Evolutionary conservation across 2,888 invertebrate genomes (phyloP), one percentile per base, ranked within the genome.

Genomic region (Drosophila anomalata): DNA sequence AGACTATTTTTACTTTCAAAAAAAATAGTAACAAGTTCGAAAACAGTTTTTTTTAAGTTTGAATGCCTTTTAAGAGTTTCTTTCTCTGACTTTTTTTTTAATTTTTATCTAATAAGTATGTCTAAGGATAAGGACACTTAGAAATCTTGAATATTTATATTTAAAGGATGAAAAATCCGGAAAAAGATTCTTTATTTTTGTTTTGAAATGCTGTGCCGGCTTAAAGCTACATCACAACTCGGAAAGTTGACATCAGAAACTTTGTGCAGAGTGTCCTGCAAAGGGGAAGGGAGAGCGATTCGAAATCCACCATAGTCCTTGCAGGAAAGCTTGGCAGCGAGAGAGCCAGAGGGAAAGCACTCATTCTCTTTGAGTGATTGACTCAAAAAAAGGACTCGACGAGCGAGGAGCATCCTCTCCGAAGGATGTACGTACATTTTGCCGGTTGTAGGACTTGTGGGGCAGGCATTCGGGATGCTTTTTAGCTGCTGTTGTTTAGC

Each of bases 401-500:
- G 9, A 17, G 41, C 17, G 12, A 11, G 4, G 11, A 11, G 9
- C 7, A 6, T 3, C 17, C 3, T 11, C 11, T 31, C 12, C 14
- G 11, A 24, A 22, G n/a, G 36, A 17, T 17, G 42, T 44, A 46
- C 57, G 65, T 66, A 55, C 68, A 61, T 66, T 69, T 73, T 48
- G 61, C 29, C 44, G 41, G 42, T 33, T 52, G 59, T 17, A 33
- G 24, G 51, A 31, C 20, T 58, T 42, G 42, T 33, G 9, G 12
- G 7, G 7, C 29, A 9, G 7, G 22, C 22, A 22, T 41, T 17
- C n/a, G 36, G n/a, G 11, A 9, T 36, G 22, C 24, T 14, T n/a
- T 22, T 29, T 20, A 41, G 48, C 17, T 50, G 41, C 14, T 58
- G 20, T 42, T 72, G 69, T 63, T 22, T 20, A 61, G 57, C 41